Evolutionary conservation across 2,113 vertebrate genomes (phyloP).

Genomic region (Colinus virginianus): DNA sequence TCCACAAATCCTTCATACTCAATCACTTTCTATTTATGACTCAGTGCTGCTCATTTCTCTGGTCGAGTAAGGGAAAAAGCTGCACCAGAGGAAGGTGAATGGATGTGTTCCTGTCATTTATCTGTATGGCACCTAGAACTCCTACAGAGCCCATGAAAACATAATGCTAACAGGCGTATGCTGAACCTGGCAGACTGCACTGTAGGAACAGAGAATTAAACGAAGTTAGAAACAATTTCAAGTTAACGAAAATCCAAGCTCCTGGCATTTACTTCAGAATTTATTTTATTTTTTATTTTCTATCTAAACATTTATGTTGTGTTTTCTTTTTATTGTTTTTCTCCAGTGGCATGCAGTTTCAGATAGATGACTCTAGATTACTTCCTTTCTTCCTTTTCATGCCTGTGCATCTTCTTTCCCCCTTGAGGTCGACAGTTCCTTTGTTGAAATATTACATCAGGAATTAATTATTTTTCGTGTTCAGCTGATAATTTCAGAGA

Average conservation of each 20-base stretch:
- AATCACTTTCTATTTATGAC: conserved; percentile 39
- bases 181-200: background rate
- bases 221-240: background rate
- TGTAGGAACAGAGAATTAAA: background rate
- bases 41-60: background rate
- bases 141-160: background rate
- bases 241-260: background rate
- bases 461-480: background rate
- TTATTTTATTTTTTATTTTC: background rate
- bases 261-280: background rate
- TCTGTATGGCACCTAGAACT: background rate
- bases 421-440: background rate
- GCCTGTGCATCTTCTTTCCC: background rate
- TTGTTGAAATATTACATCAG: background rate
- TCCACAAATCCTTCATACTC: background rate
- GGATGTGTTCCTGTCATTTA: background rate
- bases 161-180: background rate
- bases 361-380: background rate
- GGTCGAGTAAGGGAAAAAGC: background rate
- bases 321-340: background rate
- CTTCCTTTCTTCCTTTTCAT: background rate
- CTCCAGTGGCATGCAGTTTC: background rate
- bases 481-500: background rate
- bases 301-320: background rate
- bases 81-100: background rate